Percentiles rank a stretch among this genome's conserved stretches.
Evolutionary conservation across 1,140 invertebrate species (phyloP).

Genomic region (Cardiocondyla obscurior): DNA sequence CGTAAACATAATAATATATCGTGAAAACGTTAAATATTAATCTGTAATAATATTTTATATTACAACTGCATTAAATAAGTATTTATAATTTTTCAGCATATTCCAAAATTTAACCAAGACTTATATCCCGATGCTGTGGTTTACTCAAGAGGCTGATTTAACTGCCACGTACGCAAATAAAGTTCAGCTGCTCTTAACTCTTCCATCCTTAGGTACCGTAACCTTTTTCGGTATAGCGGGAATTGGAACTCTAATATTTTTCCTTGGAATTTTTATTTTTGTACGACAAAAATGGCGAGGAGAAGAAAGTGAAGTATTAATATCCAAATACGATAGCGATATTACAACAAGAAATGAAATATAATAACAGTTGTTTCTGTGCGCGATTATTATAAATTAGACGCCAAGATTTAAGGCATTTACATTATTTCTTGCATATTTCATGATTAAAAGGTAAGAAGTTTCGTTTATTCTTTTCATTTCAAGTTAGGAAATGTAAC

Average conservation of each 20-base stretch:
- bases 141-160: conserved; percentile 87
- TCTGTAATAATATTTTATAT: background rate
- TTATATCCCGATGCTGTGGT: conserved; percentile 90
- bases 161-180: conserved; percentile 85
- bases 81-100: conserved; percentile 80
- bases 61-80: background rate
- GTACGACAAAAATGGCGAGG: conserved; percentile 62
- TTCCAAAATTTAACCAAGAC: conserved; percentile 84
- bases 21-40: background rate
- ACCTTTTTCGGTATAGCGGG: conserved; percentile 83
- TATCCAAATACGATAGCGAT: conserved; percentile 63
- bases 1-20: background rate
- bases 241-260: conserved; percentile 83
- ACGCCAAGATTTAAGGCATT: background rate
- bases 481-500: background rate
- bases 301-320: conserved; percentile 72
- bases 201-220: conserved; percentile 83
- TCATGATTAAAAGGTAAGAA: background rate
- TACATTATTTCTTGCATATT: background rate
- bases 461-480: background rate
- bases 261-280: conserved; percentile 80
- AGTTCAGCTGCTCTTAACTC: conserved; percentile 84
- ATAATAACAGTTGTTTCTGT: conserved; percentile 32
- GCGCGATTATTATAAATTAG: background rate
- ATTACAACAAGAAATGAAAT: conserved; percentile 11